These are phyloP conservation scores for Biston stratarius DNA, from an alignment of 2,888 invertebrate species.

Conservation along the genomic window DNA sequence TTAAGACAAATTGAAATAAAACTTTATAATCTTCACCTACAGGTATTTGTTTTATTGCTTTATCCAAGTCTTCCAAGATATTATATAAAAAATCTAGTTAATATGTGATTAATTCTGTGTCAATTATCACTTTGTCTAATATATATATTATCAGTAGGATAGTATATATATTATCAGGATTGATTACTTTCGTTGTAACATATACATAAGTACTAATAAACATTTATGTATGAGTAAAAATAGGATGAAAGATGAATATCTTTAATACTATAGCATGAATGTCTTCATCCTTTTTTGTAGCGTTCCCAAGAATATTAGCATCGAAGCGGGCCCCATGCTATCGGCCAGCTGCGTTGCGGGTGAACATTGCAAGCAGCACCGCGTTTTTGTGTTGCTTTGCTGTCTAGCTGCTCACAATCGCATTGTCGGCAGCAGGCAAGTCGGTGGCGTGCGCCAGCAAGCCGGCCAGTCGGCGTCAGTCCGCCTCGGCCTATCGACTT, in stretches of 20 bases:
- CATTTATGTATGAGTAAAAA: too few species aligned
- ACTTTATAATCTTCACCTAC: too few species aligned
- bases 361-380: constrained; percentile 12
- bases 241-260: neutral
- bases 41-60: too few species aligned
- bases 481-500: constrained; percentile 70
- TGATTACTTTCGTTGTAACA: too few species aligned
- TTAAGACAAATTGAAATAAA: too few species aligned
- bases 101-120: too few species aligned
- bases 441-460: constrained; percentile 43
- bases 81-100: too few species aligned
- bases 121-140: too few species aligned
- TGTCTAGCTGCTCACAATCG: constrained; percentile 49
- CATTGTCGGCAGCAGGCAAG: constrained; percentile 55
- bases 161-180: too few species aligned
- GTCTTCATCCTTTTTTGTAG: neutral
- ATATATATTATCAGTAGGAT: too few species aligned
- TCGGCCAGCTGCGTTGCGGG: constrained; percentile 31
- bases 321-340: constrained; percentile 16
- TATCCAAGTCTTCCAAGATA: too few species aligned
- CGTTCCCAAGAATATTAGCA: constrained; percentile 15
- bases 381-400: constrained; percentile 56
- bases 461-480: constrained; percentile 60
- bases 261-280: neutral
- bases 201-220: too few species aligned